Percentiles rank a stretch among this genome's conserved stretches.
Evolutionary conservation across 2,113 vertebrate genomes (phyloP).

Genomic region (Forbesichthys papilliferus): DNA sequence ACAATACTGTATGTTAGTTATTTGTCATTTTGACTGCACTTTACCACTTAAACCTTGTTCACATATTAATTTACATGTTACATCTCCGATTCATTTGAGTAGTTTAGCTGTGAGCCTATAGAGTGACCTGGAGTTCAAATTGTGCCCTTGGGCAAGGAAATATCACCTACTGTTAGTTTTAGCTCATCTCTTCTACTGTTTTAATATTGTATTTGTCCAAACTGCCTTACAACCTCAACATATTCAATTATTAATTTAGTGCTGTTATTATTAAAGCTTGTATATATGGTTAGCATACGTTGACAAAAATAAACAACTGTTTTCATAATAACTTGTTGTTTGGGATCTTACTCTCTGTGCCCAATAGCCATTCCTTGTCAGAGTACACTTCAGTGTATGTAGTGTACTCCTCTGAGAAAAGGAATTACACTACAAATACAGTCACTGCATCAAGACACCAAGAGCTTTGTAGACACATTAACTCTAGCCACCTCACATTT

Average conservation of each 20-base stretch:
- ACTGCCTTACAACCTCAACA: no score
- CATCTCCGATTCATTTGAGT: slow-evolving; percentile 36
- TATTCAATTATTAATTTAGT: no score
- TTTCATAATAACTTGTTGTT: not conserved
- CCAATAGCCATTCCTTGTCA: slow-evolving; percentile 30
- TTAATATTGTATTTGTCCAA: slow-evolving; percentile 13
- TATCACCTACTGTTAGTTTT: slow-evolving; percentile 29
- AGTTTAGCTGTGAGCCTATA: slow-evolving; percentile 39
- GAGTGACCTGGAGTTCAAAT: slow-evolving; percentile 2
- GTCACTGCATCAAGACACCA: not conserved
- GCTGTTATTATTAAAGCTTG: no score
- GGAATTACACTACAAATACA: slow-evolving; percentile 10
- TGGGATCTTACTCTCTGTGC: slow-evolving; percentile 13
- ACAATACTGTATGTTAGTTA: no score
- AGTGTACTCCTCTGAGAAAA: slow-evolving; percentile 11
- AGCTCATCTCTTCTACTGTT: not conserved
- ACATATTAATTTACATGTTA: slow-evolving; percentile 30
- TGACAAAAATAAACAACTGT: no score
- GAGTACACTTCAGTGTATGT: slow-evolving; percentile 9
- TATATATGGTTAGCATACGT: no score
- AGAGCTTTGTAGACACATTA: not conserved
- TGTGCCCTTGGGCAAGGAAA: slow-evolving; percentile 57
- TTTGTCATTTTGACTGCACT: no score
- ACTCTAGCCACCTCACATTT: no score
- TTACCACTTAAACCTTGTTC: slow-evolving; percentile 23